A percentile compares a stretch with the other conserved stretches of the same genome.
Evolutionary conservation across 2,797 vertebrate genomes (phyloP).

Genomic region (Podarcis lilfordi): DNA sequence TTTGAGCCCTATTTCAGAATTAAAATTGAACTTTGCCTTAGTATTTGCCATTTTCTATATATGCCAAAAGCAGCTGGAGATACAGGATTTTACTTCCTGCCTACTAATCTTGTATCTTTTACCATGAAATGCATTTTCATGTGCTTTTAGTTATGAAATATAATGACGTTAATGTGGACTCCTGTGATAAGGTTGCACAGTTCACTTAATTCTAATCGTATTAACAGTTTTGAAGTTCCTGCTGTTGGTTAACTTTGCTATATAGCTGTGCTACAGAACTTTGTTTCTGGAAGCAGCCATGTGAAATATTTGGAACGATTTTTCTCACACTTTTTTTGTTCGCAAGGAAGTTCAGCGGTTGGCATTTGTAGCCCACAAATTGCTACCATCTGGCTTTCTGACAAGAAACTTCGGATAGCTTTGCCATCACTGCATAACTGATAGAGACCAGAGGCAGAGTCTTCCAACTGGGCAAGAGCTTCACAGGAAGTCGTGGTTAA

Average conservation of each 20-base stretch:
- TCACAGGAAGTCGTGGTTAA: conserved; percentile 27
- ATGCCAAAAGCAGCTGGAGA: neutral
- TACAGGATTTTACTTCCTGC: neutral
- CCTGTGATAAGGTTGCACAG: conserved; percentile 18
- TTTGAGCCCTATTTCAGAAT: neutral
- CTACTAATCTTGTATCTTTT: conserved; percentile 1
- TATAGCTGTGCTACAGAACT: neutral
- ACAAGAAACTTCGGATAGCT: neutral
- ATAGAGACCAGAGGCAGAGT: neutral
- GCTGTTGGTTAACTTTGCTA: neutral
- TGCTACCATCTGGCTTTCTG: neutral
- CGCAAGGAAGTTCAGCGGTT: neutral
- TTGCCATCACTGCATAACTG: neutral
- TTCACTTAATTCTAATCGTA: neutral
- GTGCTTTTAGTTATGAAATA: conserved; percentile 44
- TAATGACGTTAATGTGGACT: conserved; percentile 36
- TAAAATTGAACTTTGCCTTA: neutral
- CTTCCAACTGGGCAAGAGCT: conserved; percentile 4
- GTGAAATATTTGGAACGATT: neutral
- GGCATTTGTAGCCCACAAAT: neutral
- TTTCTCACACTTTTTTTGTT: neutral
- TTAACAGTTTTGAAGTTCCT: neutral
- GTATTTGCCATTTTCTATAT: neutral
- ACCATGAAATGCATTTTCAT: conserved; percentile 17
- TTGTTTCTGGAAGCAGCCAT: neutral